Evolutionary conservation across 1,140 invertebrate genomes (phyloP).

Genomic region (Temnothorax nylanderi): DNA sequence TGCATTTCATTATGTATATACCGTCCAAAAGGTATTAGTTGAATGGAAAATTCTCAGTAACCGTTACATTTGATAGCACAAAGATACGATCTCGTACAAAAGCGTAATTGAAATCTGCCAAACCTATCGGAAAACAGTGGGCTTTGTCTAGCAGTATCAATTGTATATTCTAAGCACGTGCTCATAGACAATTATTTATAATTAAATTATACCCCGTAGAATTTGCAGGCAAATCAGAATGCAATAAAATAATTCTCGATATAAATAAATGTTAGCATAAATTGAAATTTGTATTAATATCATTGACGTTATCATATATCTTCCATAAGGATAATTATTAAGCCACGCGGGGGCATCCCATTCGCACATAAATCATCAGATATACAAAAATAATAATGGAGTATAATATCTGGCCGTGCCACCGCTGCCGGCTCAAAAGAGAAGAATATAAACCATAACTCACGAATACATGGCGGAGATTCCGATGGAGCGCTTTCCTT

Average conservation of each 20-base stretch:
- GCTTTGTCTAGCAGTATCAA: not conserved
- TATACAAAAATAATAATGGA: constrained; percentile 49
- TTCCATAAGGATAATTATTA: constrained; percentile 37
- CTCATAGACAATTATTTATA: not conserved
- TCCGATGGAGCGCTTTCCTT: constrained; percentile 10
- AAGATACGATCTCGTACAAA: not conserved
- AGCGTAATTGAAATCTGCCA: not conserved
- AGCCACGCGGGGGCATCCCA: not conserved
- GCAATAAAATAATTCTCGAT: not conserved
- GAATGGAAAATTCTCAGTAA: not conserved
- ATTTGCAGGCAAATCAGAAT: not conserved
- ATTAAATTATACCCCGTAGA: not conserved
- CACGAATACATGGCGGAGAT: constrained; percentile 26
- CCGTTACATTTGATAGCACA: not conserved
- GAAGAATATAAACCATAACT: constrained; percentile 45
- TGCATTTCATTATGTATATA: constrained; percentile 8
- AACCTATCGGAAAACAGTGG: not conserved
- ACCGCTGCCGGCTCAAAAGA: constrained; percentile 50
- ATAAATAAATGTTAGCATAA: not conserved
- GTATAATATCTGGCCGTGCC: constrained; percentile 44
- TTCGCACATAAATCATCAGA: constrained; percentile 47
- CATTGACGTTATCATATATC: constrained; percentile 35
- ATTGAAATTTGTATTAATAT: constrained; percentile 53
- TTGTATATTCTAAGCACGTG: not conserved
- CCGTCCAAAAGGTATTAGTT: not conserved